A percentile compares a stretch with the other conserved stretches of the same genome.
These are phyloP conservation scores for Urocolius indicus DNA, from an alignment of 2,113 vertebrate species.

Conservation along the genomic window DNA sequence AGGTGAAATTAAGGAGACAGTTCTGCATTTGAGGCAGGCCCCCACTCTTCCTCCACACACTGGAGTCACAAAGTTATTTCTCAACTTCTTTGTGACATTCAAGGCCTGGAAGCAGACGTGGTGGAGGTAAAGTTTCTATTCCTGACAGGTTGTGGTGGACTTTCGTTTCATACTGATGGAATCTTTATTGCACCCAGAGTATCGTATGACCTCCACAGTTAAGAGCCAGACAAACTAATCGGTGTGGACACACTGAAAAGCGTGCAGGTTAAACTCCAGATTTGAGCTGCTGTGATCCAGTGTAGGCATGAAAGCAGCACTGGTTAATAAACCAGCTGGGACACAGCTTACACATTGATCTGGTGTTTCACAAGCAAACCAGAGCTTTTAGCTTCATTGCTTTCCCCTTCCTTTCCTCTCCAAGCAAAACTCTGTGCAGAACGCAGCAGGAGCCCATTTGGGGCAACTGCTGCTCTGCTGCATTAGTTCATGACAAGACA, in stretches of 20 bases:
- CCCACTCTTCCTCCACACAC: too few relatives aligned
- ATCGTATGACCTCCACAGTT: not conserved
- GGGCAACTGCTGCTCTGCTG: not conserved
- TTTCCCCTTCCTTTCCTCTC: not conserved
- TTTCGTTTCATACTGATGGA: not conserved
- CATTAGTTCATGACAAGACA: not conserved
- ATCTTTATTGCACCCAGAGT: not conserved
- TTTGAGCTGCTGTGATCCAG: not conserved
- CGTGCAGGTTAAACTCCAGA: not conserved
- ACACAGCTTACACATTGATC: not conserved
- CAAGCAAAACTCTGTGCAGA: not conserved
- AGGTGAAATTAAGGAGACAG: not conserved
- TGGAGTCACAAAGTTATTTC: not conserved
- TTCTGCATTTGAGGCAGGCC: constrained; percentile 4
- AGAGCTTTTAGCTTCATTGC: not conserved
- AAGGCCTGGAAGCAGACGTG: not conserved
- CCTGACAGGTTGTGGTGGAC: not conserved
- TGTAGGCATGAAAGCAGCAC: not conserved
- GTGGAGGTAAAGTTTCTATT: not conserved
- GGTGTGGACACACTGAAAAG: too few relatives aligned
- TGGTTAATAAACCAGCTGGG: not conserved
- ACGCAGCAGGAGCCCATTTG: rapidly evolving
- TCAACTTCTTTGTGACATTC: constrained; percentile 2
- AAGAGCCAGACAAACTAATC: not conserved
- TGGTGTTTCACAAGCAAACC: not conserved